Percentiles rank a stretch among this genome's conserved stretches.
These are phyloP conservation scores for Acridotheres tristis DNA, from an alignment of 2,797 vertebrate species.

Conservation along the genomic window DNA sequence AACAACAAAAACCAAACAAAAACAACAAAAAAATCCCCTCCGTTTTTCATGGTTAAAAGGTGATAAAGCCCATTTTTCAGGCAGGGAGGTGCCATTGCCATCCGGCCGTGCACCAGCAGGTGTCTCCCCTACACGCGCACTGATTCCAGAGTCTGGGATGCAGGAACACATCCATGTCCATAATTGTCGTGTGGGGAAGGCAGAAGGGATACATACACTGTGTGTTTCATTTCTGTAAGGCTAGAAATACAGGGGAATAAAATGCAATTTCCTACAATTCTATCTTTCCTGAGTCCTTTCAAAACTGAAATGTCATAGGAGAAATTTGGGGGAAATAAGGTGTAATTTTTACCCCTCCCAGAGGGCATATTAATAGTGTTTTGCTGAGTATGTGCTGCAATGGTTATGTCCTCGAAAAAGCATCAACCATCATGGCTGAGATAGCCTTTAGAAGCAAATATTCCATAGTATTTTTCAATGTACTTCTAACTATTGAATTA, in stretches of 20 bases:
- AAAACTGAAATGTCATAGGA: background rate
- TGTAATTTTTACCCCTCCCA: background rate
- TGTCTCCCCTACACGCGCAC: background rate
- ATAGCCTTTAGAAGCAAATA: background rate
- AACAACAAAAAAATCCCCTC: too few species aligned
- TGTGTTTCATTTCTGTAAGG: background rate
- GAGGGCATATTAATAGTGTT: fast-evolving
- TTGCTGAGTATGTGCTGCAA: background rate
- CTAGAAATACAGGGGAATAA: background rate
- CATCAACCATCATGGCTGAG: background rate
- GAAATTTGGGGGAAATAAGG: background rate
- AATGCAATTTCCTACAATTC: background rate
- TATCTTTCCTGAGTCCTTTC: background rate
- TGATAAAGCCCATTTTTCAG: background rate
- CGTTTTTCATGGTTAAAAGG: background rate
- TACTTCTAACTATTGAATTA: background rate
- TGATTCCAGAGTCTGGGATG: background rate
- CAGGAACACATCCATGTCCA: fast-evolving
- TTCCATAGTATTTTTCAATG: background rate
- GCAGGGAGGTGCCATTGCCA: background rate
- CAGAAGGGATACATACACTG: fast-evolving
- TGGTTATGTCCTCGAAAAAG: background rate
- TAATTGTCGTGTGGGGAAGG: fast-evolving
- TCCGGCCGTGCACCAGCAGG: background rate
- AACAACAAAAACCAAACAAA: too few species aligned